These are phyloP conservation scores for Drosophila fuyamai DNA, from an alignment of 1,140 invertebrate species.

Conservation along the genomic window DNA sequence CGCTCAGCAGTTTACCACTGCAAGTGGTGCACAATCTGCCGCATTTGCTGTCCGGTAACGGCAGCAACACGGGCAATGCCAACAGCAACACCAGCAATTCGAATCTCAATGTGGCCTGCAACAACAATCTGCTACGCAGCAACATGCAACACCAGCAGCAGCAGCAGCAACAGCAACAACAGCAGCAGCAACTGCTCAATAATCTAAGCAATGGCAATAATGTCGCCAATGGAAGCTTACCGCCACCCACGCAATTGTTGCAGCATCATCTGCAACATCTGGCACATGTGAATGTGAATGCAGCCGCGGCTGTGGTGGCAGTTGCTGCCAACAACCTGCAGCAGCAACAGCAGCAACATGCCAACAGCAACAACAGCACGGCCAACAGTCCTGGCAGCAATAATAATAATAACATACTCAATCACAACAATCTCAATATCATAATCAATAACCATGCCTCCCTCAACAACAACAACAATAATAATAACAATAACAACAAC, in stretches of 20 bases:
- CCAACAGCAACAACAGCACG: slow-evolving; percentile 49
- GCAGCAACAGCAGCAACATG: slow-evolving; percentile 39
- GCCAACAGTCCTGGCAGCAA: slow-evolving; percentile 28
- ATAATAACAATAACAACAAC: slow-evolving; percentile 68
- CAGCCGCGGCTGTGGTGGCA: slow-evolving; percentile 69
- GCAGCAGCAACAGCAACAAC: slow-evolving; percentile 47
- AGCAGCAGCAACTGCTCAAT: slow-evolving; percentile 48
- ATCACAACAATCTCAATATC: slow-evolving; percentile 76
- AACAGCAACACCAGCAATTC: slow-evolving; percentile 46
- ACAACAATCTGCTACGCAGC: slow-evolving; percentile 55
- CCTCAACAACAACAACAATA: slow-evolving; percentile 62
- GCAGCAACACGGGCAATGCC: slow-evolving; percentile 33
- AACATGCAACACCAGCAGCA: slow-evolving; percentile 57
- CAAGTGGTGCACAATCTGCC: slow-evolving; percentile 83
- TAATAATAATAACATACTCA: slow-evolving; percentile 66
- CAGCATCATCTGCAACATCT: slow-evolving; percentile 84
- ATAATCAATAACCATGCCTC: slow-evolving; percentile 66
- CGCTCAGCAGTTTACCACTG: slow-evolving; percentile 75
- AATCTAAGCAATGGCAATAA: slow-evolving; percentile 48
- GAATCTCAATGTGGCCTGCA: slow-evolving; percentile 59
- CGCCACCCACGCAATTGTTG: slow-evolving; percentile 78
- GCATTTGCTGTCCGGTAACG: slow-evolving; percentile 65
- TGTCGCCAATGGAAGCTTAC: slow-evolving; percentile 63
- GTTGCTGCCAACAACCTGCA: slow-evolving; percentile 74
- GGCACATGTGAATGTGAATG: slow-evolving; percentile 81